Conservation (phyloP, 2,888 invertebrate genomes). For the Pardosa pseudoannulata region DNA sequence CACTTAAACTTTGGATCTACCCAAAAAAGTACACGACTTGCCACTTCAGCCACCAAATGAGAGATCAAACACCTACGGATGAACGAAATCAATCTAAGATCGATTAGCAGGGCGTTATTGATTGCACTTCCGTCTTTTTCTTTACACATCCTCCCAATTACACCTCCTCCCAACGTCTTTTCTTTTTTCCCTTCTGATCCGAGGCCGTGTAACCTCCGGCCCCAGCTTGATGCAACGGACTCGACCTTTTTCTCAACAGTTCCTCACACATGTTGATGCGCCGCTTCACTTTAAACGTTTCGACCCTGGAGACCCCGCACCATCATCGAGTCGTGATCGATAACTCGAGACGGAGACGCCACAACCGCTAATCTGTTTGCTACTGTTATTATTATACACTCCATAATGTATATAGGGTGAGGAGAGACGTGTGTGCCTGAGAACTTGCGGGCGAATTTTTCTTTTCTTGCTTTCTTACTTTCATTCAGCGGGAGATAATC, state of each 20-base stretch:
- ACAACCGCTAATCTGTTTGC: conserved; percentile 13
- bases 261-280: background rate
- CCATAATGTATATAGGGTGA: background rate
- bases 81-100: background rate
- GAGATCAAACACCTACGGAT: background rate
- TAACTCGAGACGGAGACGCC: conserved; percentile 4
- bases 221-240: conserved; percentile 29
- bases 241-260: conserved; percentile 5
- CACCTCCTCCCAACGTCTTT: background rate
- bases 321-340: conserved; percentile 26
- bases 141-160: too few species aligned
- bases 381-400: conserved; percentile 26
- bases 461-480: background rate
- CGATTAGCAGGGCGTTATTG: background rate
- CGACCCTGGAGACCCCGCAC: conserved; percentile 43
- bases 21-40: too few species aligned
- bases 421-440: conserved; percentile 1
- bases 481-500: background rate
- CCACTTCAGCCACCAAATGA: too few species aligned
- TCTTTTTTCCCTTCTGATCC: background rate
- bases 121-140: background rate
- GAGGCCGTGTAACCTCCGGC: background rate
- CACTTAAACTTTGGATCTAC: too few species aligned
- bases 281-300: conserved; percentile 53
- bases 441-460: background rate